Evolutionary conservation across 1,140 invertebrate species (phyloP).

Genomic region (Drosophila lacteicornis): DNA sequence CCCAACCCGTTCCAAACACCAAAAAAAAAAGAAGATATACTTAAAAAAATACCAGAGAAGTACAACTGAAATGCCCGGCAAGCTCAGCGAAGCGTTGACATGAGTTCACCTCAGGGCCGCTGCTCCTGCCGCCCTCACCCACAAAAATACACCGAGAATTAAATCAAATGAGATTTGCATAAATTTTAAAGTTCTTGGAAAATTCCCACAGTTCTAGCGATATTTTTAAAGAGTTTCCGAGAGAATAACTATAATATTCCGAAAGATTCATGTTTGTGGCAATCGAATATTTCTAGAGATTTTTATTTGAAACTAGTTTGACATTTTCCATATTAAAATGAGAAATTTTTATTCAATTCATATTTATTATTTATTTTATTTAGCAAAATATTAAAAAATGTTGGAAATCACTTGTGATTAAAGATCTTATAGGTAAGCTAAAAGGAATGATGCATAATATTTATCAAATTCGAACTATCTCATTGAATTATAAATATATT

Average conservation of each 20-base stretch:
- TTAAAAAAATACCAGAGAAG: slow-evolving; percentile 21
- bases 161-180: neutral
- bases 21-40: slow-evolving; percentile 13
- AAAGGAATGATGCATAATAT: too few relatives aligned
- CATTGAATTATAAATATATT: too few relatives aligned
- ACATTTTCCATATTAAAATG: neutral
- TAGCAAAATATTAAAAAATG: neutral
- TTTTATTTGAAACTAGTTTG: too few relatives aligned
- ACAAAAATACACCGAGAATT: slow-evolving; percentile 20
- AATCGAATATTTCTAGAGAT: neutral
- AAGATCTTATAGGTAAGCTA: neutral
- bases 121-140: slow-evolving; percentile 10
- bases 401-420: neutral
- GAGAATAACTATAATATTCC: neutral
- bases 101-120: slow-evolving; percentile 47
- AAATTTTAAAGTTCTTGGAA: neutral
- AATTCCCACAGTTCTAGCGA: neutral
- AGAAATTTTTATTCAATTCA: too few relatives aligned
- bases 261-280: too few relatives aligned
- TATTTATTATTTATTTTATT: neutral
- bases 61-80: slow-evolving; percentile 32
- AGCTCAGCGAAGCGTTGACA: slow-evolving; percentile 75
- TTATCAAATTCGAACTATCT: too few relatives aligned
- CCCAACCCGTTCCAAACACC: slow-evolving; percentile 7
- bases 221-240: neutral